Evolutionary conservation across 2,113 vertebrate genomes (phyloP), one percentile per base, ranked within the genome.

Genomic region (Tonatia bakeri): DNA sequence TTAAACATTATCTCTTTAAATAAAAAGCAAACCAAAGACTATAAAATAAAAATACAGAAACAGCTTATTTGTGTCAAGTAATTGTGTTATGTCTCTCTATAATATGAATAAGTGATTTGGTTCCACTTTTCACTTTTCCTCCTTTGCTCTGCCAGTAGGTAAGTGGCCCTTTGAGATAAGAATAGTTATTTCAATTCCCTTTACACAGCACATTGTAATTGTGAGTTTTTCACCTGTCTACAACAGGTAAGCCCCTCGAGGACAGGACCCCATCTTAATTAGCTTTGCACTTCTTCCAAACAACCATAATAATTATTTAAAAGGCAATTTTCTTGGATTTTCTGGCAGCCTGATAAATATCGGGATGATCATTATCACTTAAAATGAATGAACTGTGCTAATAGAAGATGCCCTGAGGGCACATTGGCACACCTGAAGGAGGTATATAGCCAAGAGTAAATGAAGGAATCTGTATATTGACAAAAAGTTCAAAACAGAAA

Each of bases 1-100:
- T 73, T 17, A 84, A 90, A 88, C 7, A 6, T 40, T 54, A 38
- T 64, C 14, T 87, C 43, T 84, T 90, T 87, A 73, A 40, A 81
- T 47, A 16, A 14, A 91, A 95, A 73, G 28, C 12, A 87, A 91
- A 84, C 14, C 12, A 72, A 76, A 14, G 36, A 64, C 47, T 84
- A 26, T 73, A 90, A 92, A 88, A 82, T 83, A 81, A 91, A 91
- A 80, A 84, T 38, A 33, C 13, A 70, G 67, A 93, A 56, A 69
- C 14, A 84, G 19, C 4, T 7, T 75, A n/a, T 75, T 91, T 38
- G 15, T 47, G 36, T 75, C 20, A 8, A 54, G 33, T 38, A 43
- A 91, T 75, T 69, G 24, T 70, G 26, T 69, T 45, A 40, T 3
- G 28, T 82, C 16, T 3, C 5, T 61, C 9, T 67, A 15, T 26